Evolutionary conservation across 2,797 vertebrate genomes (phyloP).

Genomic region (Stomatorhinus walkeri): DNA sequence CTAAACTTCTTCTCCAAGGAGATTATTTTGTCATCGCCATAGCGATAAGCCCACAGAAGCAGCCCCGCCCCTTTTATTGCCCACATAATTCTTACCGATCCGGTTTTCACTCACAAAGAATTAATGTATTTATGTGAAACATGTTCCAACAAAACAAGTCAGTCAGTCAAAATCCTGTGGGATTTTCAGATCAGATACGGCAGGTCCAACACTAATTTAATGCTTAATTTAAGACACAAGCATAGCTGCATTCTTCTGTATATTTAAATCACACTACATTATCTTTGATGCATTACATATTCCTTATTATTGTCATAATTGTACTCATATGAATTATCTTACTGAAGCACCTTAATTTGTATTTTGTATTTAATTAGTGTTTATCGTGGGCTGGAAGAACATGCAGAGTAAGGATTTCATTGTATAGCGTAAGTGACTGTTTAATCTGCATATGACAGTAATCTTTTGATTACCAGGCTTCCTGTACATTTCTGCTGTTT

Average conservation of each 20-base stretch:
- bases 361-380: neutral
- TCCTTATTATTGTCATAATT: neutral
- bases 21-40: conserved; percentile 11
- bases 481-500: neutral
- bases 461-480: neutral
- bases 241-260: neutral
- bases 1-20: conserved; percentile 4
- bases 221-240: neutral
- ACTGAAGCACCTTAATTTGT: neutral
- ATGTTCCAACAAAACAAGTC: conserved; percentile 12
- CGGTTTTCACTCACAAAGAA: neutral
- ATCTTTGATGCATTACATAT: neutral
- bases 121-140: neutral
- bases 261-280: neutral
- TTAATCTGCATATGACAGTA: neutral
- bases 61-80: neutral
- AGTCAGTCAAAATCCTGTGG: neutral
- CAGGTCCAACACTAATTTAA: neutral
- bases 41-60: neutral
- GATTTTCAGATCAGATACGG: neutral
- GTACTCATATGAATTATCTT: neutral
- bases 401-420: neutral
- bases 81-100: neutral
- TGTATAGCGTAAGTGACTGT: neutral
- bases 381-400: neutral